A percentile compares a stretch with the other conserved stretches of the same genome.
phyloP scores from a whole-genome alignment of 2,797 vertebrate genomes.

The Pangasius krempfi region DNA sequence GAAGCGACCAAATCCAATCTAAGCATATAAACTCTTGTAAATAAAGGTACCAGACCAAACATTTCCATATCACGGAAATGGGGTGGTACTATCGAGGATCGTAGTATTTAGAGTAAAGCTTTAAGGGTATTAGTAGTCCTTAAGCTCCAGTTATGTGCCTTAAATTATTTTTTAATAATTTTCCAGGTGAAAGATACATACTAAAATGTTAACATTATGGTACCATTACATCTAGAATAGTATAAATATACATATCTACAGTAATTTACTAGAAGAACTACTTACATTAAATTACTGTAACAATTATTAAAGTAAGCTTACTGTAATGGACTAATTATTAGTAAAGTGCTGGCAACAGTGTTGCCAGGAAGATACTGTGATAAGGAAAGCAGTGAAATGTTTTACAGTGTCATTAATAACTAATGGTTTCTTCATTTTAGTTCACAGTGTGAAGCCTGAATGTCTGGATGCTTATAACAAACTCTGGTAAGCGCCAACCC shows the following conservation, averaged over 20 bases:
- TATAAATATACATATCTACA: background rate
- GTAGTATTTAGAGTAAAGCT: background rate
- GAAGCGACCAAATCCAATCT: background rate
- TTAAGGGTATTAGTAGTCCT: background rate
- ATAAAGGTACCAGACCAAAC: background rate
- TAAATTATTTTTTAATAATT: background rate
- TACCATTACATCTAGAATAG: background rate
- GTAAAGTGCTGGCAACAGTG: background rate
- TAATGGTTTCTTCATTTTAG: slow-evolving; percentile 72
- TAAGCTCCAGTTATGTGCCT: background rate
- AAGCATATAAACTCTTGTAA: background rate
- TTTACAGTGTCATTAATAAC: background rate
- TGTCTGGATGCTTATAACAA: slow-evolving; percentile 95
- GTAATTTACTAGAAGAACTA: background rate
- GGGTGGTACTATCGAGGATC: background rate
- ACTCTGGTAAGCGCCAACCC: slow-evolving; percentile 84
- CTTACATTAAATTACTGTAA: background rate
- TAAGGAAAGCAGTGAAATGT: background rate
- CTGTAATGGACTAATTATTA: background rate
- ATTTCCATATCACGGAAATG: background rate
- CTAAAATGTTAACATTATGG: background rate
- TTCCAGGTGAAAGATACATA: background rate
- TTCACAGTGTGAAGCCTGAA: slow-evolving; percentile 98
- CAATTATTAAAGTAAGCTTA: background rate
- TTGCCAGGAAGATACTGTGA: background rate